Conservation (phyloP, 2,113 vertebrate species). For the Colaptes auratus region DNA sequence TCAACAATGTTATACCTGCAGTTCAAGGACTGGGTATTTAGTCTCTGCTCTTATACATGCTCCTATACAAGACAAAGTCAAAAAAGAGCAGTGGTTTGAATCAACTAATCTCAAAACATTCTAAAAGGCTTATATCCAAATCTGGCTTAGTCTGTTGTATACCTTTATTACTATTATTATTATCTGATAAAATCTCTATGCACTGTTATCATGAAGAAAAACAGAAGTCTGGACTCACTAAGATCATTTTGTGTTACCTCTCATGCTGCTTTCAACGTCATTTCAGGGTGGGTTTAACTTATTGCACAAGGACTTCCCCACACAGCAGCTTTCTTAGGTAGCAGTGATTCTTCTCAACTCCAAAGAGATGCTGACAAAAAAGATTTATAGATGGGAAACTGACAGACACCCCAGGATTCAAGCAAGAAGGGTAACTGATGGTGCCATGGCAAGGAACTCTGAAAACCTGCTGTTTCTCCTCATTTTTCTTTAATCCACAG, state of each 20-base stretch:
- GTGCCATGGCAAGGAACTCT: background rate
- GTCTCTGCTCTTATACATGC: background rate
- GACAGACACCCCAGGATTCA: background rate
- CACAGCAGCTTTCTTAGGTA: background rate
- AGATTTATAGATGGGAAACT: background rate
- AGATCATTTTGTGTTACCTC: background rate
- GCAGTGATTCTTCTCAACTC: background rate
- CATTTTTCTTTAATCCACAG: background rate
- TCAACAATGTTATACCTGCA: background rate
- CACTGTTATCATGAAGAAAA: background rate
- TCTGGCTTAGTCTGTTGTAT: background rate
- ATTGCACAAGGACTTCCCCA: background rate
- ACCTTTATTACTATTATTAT: background rate
- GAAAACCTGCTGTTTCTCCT: background rate
- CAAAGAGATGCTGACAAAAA: background rate
- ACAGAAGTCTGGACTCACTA: background rate
- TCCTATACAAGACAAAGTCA: background rate
- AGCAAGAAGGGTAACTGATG: background rate
- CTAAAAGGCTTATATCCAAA: background rate
- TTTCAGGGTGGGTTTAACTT: background rate
- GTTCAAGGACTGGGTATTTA: background rate
- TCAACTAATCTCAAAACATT: background rate
- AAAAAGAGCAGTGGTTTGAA: background rate
- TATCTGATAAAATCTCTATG: background rate
- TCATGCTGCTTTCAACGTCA: background rate